Evolutionary conservation across 2,888 invertebrate genomes (phyloP), one percentile per base, ranked within the genome.

Genomic region (Epirrita christyi): DNA sequence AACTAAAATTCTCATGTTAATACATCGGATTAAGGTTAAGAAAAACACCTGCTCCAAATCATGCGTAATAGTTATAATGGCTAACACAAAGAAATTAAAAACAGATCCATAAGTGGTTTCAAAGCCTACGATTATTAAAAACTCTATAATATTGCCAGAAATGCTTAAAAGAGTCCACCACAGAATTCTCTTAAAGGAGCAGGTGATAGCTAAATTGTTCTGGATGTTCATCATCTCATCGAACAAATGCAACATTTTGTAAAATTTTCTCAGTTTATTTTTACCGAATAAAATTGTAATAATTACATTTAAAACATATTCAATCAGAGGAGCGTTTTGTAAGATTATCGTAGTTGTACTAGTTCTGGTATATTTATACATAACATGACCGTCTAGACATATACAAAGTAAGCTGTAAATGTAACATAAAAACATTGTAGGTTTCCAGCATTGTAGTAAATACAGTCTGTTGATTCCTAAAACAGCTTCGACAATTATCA

Each of bases 1-100:
- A 14, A 87, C 52, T 7, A 71, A 58, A 13, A 85, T 67, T 63
- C 86, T 72, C 1, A 61, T 59, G 34, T 74, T 70, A 61, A 87
- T 73, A 11, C 70, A 66, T 50, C 71, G 64, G 0, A 86, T 63
- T 15, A 85, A 54, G 8, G 72, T 55, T 2, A 78, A 76, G 21
- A 76, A 75, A 27, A 85, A 72, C 9, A 82, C 55, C 8, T 73
- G 77, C 48, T 88, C 87, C 21, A 63, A 71, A 41, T 86, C 87
- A 45, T 82, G 82, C 0, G 74, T 61, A 4, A 81, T 2, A 28
- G 74, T 61, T 5, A 81, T 2, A 28, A 9, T 21, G 4, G 21
- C 1, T 5, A 34, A 10, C 14, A n/a, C 13, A 9, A 27, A 10
- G 36, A 21, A 42, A 14, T 0, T 4, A 21, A 21, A 29, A 9